phyloP scores from a whole-genome alignment of 2,797 vertebrate genomes.

The Scarus forsteni region DNA sequence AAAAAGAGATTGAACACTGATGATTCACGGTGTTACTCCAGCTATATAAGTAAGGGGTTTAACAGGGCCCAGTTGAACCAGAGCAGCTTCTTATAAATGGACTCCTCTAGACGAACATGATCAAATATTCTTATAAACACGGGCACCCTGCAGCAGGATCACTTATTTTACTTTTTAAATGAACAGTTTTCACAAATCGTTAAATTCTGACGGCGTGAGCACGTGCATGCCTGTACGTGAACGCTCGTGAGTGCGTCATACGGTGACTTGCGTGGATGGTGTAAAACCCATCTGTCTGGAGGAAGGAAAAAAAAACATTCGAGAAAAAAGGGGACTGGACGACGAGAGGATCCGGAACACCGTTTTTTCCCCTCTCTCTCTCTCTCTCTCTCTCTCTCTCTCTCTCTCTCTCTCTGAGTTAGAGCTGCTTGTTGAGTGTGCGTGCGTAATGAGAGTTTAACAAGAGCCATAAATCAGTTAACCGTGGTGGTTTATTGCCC shows the following conservation, averaged over 20 bases:
- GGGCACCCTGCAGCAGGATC: slow-evolving; percentile 43
- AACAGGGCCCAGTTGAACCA: slow-evolving; percentile 60
- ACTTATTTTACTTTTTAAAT: slow-evolving; percentile 12
- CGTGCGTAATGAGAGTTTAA: slow-evolving; percentile 88
- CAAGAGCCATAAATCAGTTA: slow-evolving; percentile 87
- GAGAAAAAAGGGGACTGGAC: slow-evolving; percentile 9
- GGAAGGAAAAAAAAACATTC: slow-evolving; percentile 18
- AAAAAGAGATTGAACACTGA: background rate
- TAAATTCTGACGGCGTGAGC: slow-evolving; percentile 13
- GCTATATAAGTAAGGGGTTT: slow-evolving; percentile 42
- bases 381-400: slow-evolving; percentile 5
- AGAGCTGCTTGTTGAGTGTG: slow-evolving; percentile 60
- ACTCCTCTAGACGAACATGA: slow-evolving; percentile 70
- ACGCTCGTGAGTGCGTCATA: slow-evolving; percentile 16
- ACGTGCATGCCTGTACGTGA: slow-evolving; percentile 1
- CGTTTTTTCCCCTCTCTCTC: slow-evolving; percentile 30
- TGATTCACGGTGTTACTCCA: slow-evolving; percentile 7
- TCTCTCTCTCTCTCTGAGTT: slow-evolving; percentile 15
- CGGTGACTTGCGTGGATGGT: slow-evolving; percentile 32
- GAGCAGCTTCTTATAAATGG: slow-evolving; percentile 67
- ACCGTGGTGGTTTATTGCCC: slow-evolving; percentile 71
- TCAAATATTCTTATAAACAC: slow-evolving; percentile 53
- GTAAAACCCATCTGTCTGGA: slow-evolving; percentile 59
- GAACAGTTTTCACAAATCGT: background rate
- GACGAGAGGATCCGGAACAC: slow-evolving; percentile 47